Evolutionary conservation across 2,888 invertebrate species (phyloP), one percentile per base, ranked within the genome.

Genomic region (Acleris cristana): DNA sequence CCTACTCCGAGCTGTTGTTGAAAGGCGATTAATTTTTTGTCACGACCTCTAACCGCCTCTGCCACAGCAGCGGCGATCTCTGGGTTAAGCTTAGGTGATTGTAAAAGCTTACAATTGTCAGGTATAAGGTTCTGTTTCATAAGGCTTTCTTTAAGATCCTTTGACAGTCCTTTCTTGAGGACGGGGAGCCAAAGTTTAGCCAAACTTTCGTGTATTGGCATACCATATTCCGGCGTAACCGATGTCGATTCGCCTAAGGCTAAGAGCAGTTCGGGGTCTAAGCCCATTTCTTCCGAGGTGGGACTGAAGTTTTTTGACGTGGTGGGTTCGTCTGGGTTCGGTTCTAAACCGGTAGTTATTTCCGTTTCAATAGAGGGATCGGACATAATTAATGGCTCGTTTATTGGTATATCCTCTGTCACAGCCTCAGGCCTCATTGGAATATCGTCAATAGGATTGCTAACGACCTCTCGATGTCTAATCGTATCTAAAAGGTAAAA

Each of bases 1-100:
- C 65, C 68, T 14, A 14, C 2, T n/a, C 70, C 70, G 19, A 70
- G 69, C 19, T 69, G 65, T 61, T 69, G 65, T 21, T 70, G 70
- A 14, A 59, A 58, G 2, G 8, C 3, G 1, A 45, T 14, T 14
- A 63, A 12, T n/a, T 58, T 53, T 51, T 65, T 64, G 44, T 60
- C 55, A 0, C 66, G 48, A 6, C 26, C 51, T 51, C 66, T 23
- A 12, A 40, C 65, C 6, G 57, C 3, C 18, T 70, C 69, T 1
- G 65, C 34, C 1, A 66, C 57, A 2, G 70, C 69, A 3, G 70
- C 65, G 1, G 66, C 61, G n/a, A 64, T 70, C 18, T 70, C 69
- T 2, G 66, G 57, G 34, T 70, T 70, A 1, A 70, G 53, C 44
- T 65, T 70, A 2, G 70, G 69, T n/a, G 70, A 56, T 40, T 70